Evolutionary conservation across 2,888 invertebrate species (phyloP).

Genomic region (Horisme vitalbata): DNA sequence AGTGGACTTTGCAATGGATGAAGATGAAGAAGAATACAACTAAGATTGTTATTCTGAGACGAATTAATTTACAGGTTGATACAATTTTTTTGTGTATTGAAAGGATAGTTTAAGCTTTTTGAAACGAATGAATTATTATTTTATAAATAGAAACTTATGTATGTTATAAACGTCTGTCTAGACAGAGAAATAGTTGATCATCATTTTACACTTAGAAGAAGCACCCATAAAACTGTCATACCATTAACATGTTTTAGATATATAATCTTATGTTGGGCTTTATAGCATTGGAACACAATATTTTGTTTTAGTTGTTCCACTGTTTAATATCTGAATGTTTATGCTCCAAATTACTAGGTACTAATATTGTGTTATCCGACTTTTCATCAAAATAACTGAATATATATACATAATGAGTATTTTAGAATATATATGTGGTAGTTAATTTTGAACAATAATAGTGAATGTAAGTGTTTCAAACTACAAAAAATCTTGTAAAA

Average conservation of each 20-base stretch:
- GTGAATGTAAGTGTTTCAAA: not conserved
- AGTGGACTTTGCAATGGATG: conserved; percentile 93
- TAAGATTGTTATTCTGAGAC: conserved; percentile 35
- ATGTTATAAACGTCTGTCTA: no score
- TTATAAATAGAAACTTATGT: no score
- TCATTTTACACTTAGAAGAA: conserved; percentile 7
- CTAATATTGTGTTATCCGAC: not conserved
- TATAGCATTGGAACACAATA: conserved; percentile 22
- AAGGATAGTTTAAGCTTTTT: not conserved
- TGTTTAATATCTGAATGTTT: not conserved
- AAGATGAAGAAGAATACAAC: conserved; percentile 85
- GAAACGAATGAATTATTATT: not conserved
- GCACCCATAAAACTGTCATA: no score
- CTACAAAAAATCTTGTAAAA: not conserved
- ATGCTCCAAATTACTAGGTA: not conserved
- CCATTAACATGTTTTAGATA: no score
- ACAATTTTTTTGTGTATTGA: not conserved
- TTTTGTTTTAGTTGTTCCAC: conserved; percentile 25
- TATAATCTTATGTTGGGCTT: not conserved
- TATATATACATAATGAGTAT: not conserved
- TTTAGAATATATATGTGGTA: not conserved
- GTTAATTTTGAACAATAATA: not conserved
- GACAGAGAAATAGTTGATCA: conserved; percentile 8
- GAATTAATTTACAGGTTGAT: not conserved
- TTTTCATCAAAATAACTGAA: conserved; percentile 1